Conservation (phyloP, 2,888 invertebrate genomes). For the Drosophila subsilvestris region DNA sequence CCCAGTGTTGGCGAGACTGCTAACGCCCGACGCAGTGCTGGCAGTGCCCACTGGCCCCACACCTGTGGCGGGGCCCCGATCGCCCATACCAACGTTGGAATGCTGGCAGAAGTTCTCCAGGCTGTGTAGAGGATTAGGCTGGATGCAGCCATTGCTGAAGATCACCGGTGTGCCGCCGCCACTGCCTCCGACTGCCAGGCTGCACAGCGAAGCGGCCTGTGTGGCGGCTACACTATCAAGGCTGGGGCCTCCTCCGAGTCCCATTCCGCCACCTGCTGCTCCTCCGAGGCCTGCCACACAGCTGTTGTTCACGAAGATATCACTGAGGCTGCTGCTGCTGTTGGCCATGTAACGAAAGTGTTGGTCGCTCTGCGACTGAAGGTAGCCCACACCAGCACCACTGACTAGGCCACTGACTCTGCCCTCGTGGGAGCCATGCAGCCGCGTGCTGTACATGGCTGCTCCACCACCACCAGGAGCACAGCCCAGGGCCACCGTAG, state of each 20-base stretch:
- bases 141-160: conserved; percentile 77
- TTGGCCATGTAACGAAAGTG: conserved; percentile 82
- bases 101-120: conserved; percentile 83
- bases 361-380: conserved; percentile 83
- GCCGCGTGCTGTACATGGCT: conserved; percentile 47
- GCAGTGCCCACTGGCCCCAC: conserved; percentile 75
- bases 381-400: conserved; percentile 54
- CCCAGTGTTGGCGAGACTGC: conserved; percentile 88
- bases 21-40: conserved; percentile 88
- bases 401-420: conserved; percentile 34
- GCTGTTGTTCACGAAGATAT: conserved; percentile 83
- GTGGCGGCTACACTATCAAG: conserved; percentile 43
- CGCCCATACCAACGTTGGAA: conserved; percentile 1
- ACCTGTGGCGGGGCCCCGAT: neutral
- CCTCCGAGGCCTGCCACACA: conserved; percentile 66
- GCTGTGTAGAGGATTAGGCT: conserved; percentile 80
- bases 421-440: conserved; percentile 73
- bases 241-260: neutral
- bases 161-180: conserved; percentile 65
- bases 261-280: neutral
- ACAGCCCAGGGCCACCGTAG: conserved; percentile 45
- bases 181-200: conserved; percentile 56
- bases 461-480: conserved; percentile 45
- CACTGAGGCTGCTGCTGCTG: conserved; percentile 83
- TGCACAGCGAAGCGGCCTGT: conserved; percentile 61